Percentiles rank a stretch among this genome's conserved stretches.
Conservation (phyloP, 2,113 vertebrate genomes). For the Quiscalus mexicanus region DNA sequence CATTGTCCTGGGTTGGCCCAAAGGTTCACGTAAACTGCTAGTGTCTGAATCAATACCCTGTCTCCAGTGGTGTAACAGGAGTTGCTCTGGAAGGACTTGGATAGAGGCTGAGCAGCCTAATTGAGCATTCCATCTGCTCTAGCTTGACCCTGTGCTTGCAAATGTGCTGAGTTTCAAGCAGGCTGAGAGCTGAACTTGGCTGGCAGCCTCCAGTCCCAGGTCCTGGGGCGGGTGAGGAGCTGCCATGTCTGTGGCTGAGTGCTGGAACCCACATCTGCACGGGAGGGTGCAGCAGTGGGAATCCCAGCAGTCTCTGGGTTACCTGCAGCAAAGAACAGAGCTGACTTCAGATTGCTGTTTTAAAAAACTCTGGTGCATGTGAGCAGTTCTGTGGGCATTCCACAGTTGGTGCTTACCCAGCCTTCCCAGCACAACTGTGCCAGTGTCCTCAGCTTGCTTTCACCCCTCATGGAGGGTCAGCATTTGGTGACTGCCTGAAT, state of each 20-base stretch:
- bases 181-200: not conserved
- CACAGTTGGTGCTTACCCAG: not conserved
- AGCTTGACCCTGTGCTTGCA: not conserved
- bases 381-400: not conserved
- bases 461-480: not conserved
- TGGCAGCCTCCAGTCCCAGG: not conserved
- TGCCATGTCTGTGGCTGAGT: not conserved
- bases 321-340: accelerated
- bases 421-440: not conserved
- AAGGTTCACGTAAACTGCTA: not conserved
- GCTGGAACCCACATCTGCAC: not conserved
- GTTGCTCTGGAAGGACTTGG: not conserved
- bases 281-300: not conserved
- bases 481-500: not conserved
- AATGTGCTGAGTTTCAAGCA: not conserved
- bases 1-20: not conserved
- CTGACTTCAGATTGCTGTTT: not conserved
- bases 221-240: not conserved
- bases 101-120: not conserved
- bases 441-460: not conserved
- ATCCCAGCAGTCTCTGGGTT: not conserved
- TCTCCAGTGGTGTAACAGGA: not conserved
- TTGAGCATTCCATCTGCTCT: not conserved
- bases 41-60: not conserved
- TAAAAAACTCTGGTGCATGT: not conserved